A percentile compares a stretch with the other conserved stretches of the same genome.
Evolutionary conservation across 2,797 vertebrate genomes (phyloP).

Genomic region (Sebastes miniatus): DNA sequence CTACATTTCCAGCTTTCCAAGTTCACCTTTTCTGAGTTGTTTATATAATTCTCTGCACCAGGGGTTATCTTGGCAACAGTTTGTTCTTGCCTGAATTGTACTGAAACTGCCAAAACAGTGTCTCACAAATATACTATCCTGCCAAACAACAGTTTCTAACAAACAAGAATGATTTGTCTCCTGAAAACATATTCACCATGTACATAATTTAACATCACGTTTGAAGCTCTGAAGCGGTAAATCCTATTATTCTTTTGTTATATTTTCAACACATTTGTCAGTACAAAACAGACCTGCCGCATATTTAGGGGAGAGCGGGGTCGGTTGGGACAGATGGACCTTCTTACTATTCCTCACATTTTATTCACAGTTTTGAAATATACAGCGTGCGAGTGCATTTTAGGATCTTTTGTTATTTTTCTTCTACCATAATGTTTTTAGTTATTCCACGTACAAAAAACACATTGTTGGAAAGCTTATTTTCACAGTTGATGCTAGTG

Average conservation of each 20-base stretch:
- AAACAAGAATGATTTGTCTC: background rate
- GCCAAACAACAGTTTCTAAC: background rate
- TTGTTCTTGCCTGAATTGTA: slow-evolving; percentile 12
- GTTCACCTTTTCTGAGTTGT: background rate
- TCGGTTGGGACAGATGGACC: too few relatives aligned
- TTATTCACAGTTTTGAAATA: too few relatives aligned
- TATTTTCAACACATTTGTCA: background rate
- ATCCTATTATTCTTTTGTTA: background rate
- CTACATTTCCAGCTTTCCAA: background rate
- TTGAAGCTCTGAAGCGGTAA: background rate
- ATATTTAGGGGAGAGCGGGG: background rate
- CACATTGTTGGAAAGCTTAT: too few relatives aligned
- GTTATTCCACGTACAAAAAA: too few relatives aligned
- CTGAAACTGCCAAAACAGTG: slow-evolving; percentile 5
- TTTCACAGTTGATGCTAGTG: too few relatives aligned
- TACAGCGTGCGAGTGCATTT: too few relatives aligned
- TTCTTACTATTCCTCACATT: too few relatives aligned
- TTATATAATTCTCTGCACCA: background rate
- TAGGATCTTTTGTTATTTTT: too few relatives aligned
- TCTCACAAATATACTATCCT: background rate
- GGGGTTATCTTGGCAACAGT: background rate
- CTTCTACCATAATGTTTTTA: too few relatives aligned
- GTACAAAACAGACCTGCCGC: background rate
- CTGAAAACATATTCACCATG: background rate
- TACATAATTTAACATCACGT: background rate